Conservation (phyloP, 2,888 invertebrate genomes). For the Amphipoea lucens region DNA sequence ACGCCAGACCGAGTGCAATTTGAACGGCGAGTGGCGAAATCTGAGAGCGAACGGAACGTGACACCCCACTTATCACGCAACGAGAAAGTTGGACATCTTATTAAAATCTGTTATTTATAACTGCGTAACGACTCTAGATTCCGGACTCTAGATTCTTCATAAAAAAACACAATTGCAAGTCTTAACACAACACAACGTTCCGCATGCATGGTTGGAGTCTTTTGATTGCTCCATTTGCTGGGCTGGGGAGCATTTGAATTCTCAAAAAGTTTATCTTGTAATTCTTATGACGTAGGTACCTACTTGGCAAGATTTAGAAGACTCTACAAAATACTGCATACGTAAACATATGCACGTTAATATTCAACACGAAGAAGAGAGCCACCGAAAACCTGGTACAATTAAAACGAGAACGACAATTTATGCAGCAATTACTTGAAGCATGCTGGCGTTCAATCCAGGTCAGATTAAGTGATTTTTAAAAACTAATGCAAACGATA, state of each 20-base stretch:
- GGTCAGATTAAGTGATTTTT: conserved; percentile 89
- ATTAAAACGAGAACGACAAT: conserved; percentile 85
- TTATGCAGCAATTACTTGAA: conserved; percentile 88
- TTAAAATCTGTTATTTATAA: conserved; percentile 85
- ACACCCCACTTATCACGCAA: conserved; percentile 87
- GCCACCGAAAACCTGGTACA: conserved; percentile 73
- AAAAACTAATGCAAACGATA: conserved; percentile 87
- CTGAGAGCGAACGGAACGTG: conserved; percentile 86
- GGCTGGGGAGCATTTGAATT: conserved; percentile 7
- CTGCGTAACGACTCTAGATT: conserved; percentile 71
- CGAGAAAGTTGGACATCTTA: conserved; percentile 86
- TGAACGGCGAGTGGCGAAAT: conserved; percentile 86
- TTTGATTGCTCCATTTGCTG: conserved; percentile 33
- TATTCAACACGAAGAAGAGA: conserved; percentile 32
- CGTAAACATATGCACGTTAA: conserved; percentile 3
- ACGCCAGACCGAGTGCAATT: conserved; percentile 81
- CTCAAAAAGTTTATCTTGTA: neutral
- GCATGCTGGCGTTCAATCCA: conserved; percentile 85
- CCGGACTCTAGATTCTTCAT: conserved; percentile 46
- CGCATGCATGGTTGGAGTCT: neutral
- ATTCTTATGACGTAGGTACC: conserved; percentile 8
- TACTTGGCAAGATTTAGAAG: conserved; percentile 21
- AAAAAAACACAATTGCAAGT: conserved; percentile 44
- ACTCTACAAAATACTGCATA: conserved; percentile 9
- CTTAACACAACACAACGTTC: conserved; percentile 21